These are phyloP conservation scores for Spisula subtruncata DNA, from an alignment of 2,888 invertebrate genomes.

Conservation along the genomic window DNA sequence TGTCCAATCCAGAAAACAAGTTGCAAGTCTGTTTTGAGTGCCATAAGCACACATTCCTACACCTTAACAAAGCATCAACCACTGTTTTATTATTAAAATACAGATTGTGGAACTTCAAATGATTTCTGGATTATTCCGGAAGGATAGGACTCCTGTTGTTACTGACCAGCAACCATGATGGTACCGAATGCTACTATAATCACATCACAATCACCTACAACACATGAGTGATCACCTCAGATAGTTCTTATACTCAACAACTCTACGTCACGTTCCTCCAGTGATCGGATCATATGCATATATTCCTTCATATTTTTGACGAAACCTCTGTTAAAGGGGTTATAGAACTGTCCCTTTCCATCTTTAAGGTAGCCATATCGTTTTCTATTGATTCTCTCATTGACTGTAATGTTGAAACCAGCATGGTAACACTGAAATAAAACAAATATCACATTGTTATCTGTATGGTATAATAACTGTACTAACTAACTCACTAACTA, in stretches of 20 bases:
- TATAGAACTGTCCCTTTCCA: conserved; percentile 95
- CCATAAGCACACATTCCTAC: too few relatives aligned
- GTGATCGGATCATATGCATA: conserved; percentile 90
- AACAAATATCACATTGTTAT: neutral
- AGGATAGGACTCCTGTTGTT: too few relatives aligned
- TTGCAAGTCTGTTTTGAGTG: too few relatives aligned
- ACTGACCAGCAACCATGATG: neutral
- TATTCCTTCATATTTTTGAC: conserved; percentile 96
- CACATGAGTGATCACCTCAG: conserved; percentile 51
- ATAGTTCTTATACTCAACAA: conserved; percentile 81
- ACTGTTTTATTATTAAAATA: too few relatives aligned
- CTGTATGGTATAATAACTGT: neutral
- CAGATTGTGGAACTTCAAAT: too few relatives aligned
- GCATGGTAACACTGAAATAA: conserved; percentile 94
- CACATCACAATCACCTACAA: neutral
- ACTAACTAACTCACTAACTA: too few relatives aligned
- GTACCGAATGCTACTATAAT: neutral
- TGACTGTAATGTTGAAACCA: conserved; percentile 97
- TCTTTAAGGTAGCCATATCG: conserved; percentile 96
- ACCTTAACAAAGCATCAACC: too few relatives aligned
- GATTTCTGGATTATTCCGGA: too few relatives aligned
- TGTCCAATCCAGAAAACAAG: too few relatives aligned
- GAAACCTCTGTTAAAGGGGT: conserved; percentile 96
- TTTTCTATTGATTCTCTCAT: conserved; percentile 98
- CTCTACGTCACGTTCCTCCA: conserved; percentile 81